A percentile compares a stretch with the other conserved stretches of the same genome.
These are phyloP conservation scores for Nomada lathburiana DNA, from an alignment of 2,888 invertebrate species.

Conservation along the genomic window DNA sequence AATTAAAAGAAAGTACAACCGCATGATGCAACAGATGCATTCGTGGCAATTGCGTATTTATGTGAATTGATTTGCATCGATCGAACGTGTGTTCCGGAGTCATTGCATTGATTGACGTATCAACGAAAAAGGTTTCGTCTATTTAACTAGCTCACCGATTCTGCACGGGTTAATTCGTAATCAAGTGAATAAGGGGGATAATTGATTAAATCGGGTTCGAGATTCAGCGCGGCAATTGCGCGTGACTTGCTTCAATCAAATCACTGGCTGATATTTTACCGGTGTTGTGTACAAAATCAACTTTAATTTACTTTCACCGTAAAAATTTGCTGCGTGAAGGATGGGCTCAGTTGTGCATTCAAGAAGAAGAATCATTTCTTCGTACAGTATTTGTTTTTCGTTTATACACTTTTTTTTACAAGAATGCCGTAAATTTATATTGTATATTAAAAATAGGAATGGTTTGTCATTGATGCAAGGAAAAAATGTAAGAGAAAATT, in stretches of 20 bases:
- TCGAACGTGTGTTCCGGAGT: background rate
- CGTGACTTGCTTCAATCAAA: background rate
- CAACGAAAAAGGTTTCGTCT: conserved; percentile 7
- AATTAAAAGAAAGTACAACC: background rate
- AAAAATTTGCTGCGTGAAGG: too few relatives aligned
- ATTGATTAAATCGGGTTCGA: background rate
- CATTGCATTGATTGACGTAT: background rate
- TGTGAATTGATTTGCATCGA: conserved; percentile 18
- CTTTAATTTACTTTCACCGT: background rate
- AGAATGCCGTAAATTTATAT: too few relatives aligned
- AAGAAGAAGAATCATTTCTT: too few relatives aligned
- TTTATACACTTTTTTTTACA: too few relatives aligned
- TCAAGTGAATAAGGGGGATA: conserved; percentile 1
- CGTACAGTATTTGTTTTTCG: too few relatives aligned
- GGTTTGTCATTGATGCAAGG: too few relatives aligned
- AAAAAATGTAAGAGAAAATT: too few relatives aligned
- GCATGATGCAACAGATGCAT: background rate
- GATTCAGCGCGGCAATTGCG: background rate
- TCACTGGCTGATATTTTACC: background rate
- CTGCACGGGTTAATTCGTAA: conserved; percentile 21
- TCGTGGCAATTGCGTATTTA: too few relatives aligned
- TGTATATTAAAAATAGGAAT: too few relatives aligned
- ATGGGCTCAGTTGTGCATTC: too few relatives aligned
- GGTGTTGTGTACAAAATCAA: background rate
- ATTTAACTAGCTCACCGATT: conserved; percentile 12